These are phyloP conservation scores for Celastrina argiolus DNA, from an alignment of 2,888 invertebrate genomes.

Conservation along the genomic window DNA sequence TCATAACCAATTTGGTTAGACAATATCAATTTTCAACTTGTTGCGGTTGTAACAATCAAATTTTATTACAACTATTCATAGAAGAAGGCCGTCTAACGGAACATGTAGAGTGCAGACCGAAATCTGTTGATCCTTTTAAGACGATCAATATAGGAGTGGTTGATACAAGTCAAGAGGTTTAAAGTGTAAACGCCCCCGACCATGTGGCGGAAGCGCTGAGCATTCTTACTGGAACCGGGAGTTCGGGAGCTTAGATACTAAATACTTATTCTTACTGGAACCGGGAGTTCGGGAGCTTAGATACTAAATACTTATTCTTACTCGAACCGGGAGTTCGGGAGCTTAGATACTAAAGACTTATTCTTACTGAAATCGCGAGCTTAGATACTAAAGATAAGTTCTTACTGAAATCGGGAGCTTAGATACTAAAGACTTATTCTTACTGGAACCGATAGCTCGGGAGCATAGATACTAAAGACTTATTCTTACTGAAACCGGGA, in stretches of 20 bases:
- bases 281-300: too few relatives aligned
- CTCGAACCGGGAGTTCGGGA: not conserved
- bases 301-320: too few relatives aligned
- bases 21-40: not conserved
- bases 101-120: not conserved
- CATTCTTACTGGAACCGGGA: not conserved
- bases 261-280: too few relatives aligned
- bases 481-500: not conserved
- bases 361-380: too few relatives aligned
- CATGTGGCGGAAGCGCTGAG: slow-evolving; percentile 11
- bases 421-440: too few relatives aligned
- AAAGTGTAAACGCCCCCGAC: not conserved
- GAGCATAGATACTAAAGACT: too few relatives aligned
- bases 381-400: too few relatives aligned
- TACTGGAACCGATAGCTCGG: too few relatives aligned
- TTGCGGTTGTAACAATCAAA: not conserved
- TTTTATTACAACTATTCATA: not conserved
- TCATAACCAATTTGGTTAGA: slow-evolving; percentile 4
- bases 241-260: not conserved
- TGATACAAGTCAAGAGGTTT: slow-evolving; percentile 4
- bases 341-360: not conserved
- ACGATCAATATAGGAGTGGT: not conserved
- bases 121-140: slow-evolving; percentile 7
- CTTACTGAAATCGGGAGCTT: not conserved
- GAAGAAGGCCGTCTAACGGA: not conserved